Conservation (phyloP, 92 coral and sea anemone species). For the Bergia sp. region DNA sequence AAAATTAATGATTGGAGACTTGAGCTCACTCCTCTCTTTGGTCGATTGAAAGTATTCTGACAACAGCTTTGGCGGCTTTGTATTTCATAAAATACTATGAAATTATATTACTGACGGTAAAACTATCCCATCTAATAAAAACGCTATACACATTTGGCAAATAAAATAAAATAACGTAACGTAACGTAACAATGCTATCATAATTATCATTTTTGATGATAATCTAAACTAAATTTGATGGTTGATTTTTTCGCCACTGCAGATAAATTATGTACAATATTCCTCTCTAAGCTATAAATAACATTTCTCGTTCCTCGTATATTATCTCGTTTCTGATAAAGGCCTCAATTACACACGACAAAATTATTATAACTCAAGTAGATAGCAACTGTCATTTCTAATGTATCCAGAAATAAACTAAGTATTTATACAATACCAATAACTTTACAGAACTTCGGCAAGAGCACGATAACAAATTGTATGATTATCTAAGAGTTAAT, state of each 20-base stretch:
- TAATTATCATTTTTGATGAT: background rate
- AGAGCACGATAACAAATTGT: too few species aligned
- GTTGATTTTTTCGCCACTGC: background rate
- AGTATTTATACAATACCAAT: background rate
- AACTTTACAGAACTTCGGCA: background rate
- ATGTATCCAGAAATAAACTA: background rate
- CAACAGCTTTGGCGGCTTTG: background rate
- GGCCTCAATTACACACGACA: background rate
- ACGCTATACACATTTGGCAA: conserved; percentile 6
- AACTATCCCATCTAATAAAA: conserved; percentile 14
- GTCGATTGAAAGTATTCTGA: background rate
- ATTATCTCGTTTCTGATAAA: background rate
- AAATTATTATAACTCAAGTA: too few species aligned
- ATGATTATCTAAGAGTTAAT: background rate
- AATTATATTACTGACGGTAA: background rate
- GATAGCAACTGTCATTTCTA: too few species aligned
- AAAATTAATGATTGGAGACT: background rate
- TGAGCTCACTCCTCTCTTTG: background rate
- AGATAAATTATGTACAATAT: background rate
- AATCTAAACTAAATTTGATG: background rate
- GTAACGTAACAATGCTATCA: background rate
- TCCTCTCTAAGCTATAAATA: conserved; percentile 18
- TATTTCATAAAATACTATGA: conserved; percentile 11
- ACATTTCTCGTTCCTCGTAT: background rate
- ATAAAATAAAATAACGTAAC: background rate